Percentiles rank a stretch among this genome's conserved stretches.
Evolutionary conservation across 2,113 vertebrate genomes (phyloP).

Genomic region (Phodopus roborovskii): DNA sequence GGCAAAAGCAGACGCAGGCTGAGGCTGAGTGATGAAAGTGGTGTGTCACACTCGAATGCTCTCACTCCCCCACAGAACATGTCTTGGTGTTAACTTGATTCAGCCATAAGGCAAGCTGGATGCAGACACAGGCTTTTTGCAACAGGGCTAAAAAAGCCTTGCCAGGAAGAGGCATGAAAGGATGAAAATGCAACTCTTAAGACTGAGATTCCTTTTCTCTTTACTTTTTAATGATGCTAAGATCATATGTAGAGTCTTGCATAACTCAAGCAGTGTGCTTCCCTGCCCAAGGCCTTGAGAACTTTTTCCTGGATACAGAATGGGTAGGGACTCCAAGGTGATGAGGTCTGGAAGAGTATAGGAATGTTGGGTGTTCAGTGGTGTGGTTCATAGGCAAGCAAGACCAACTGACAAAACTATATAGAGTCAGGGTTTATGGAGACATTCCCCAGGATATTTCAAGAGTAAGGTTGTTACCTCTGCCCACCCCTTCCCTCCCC

Average conservation of each 20-base stretch:
- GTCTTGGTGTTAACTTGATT: neutral
- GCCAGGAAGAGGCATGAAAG: neutral
- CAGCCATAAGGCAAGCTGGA: neutral
- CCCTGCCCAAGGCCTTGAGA: neutral
- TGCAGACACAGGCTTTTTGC: neutral
- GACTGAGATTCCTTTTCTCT: neutral
- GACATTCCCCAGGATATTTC: neutral
- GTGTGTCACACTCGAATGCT: neutral
- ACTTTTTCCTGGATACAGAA: neutral
- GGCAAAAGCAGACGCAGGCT: neutral
- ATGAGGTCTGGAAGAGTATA: neutral
- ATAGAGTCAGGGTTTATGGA: neutral
- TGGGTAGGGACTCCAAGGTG: neutral
- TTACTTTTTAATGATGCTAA: neutral
- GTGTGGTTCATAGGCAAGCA: neutral
- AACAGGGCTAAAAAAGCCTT: neutral
- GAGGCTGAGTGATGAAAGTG: neutral
- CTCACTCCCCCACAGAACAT: neutral
- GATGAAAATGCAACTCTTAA: neutral
- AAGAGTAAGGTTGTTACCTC: neutral
- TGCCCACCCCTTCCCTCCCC: neutral
- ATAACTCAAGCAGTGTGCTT: neutral
- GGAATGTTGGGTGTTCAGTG: neutral
- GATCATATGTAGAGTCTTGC: neutral
- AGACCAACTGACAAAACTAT: neutral